Percentiles rank a stretch among this genome's conserved stretches.
phyloP scores from a whole-genome alignment of 1,140 invertebrate genomes.

The Dermatophagoides farinae region DNA sequence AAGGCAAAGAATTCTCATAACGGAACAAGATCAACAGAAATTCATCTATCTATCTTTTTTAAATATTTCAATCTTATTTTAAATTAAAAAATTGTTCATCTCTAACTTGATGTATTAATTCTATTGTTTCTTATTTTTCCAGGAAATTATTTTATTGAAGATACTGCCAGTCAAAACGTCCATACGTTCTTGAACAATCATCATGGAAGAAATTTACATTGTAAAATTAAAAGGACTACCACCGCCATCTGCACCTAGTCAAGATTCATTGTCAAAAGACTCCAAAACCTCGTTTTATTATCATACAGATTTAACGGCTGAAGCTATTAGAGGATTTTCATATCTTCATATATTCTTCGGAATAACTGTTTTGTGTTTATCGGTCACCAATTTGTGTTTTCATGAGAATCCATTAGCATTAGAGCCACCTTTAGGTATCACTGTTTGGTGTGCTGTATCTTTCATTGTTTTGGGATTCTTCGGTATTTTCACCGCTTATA shows the following conservation, averaged over 20 bases:
- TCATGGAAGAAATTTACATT: constrained; percentile 10
- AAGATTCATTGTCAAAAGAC: background rate
- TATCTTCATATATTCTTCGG: constrained; percentile 1
- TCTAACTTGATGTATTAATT: no score
- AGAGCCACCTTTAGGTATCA: constrained; percentile 2
- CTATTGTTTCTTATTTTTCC: no score
- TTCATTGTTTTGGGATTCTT: background rate
- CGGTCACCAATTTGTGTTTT: constrained; percentile 4
- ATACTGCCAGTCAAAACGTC: no score
- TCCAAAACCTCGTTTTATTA: constrained; percentile 1
- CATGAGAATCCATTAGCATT: background rate
- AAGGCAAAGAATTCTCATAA: no score
- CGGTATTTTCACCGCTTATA: constrained; percentile 6
- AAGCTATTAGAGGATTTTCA: constrained; percentile 1
- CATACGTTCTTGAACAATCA: no score
- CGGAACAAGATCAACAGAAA: no score
- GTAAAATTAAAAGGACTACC: constrained; percentile 6
- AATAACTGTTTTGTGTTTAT: background rate
- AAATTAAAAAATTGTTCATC: no score
- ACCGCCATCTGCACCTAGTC: background rate
- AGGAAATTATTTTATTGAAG: no score
- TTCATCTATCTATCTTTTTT: no score
- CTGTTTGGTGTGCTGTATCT: background rate
- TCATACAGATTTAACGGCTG: background rate
- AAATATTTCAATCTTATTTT: no score